Evolutionary conservation across 2,888 invertebrate genomes (phyloP), one percentile per base, ranked within the genome.

Genomic region (Platycheirus rosarum): DNA sequence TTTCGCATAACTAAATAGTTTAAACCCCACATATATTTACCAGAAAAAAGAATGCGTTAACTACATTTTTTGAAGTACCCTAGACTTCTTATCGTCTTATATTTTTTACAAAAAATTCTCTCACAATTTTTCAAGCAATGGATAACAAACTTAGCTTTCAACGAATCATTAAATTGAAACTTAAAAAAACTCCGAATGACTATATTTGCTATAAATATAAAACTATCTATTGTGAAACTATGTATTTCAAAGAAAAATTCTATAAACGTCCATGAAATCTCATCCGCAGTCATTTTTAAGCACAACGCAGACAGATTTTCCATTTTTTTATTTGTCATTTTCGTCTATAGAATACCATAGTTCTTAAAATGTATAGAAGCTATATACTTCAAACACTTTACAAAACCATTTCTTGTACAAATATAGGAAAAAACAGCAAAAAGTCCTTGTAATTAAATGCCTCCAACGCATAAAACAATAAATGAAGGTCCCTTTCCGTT

Each of bases 381-480:
- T 53, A 44, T 68, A 68, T 44, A 53, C 66, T 44, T 68, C 60
- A 68, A 68, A 49, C 66, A 42, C 44, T 44, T 68, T 42, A 53
- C 18, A 51, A 40, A 65, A 37, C 37, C 65, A 40, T 51, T 51
- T 13, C 32, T 55, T 42, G 8, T 44, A 18, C 37, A 44, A 69
- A 69, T 35, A 32, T 5, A 29, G 7, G 32, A 63, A 29, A 42
- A 29, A 76, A 20, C 40, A 55, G 20, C 40, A 23, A 46, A 40
- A 46, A 55, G 40, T 77, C 65, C 65, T 74, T 74, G 57, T 51
- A 76, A 70, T 75, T 62, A 53, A 53, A 62, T 51, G 53, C 69
- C 69, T 76, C 49, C 62, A 76, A 69, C 44, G 53, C 62, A 26
- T 37, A 60, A 66, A 76, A 70, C 66, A 73, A 60, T 78, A 51